Conservation (phyloP, 2,797 vertebrate species). For the Parambassis ranga region DNA sequence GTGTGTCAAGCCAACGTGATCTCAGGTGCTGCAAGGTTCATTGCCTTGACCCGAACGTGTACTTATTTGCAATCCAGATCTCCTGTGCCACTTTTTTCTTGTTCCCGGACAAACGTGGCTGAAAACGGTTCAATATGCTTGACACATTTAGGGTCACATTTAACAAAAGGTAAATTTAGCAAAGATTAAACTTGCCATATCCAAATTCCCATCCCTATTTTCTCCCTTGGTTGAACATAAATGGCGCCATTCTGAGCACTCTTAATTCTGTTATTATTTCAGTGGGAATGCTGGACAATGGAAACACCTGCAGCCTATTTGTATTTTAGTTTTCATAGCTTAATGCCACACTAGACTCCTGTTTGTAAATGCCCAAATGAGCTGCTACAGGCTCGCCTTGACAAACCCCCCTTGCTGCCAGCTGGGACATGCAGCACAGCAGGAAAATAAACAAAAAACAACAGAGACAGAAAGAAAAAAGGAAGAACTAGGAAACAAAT, state of each 20-base stretch:
- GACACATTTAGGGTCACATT: too few species aligned
- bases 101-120: background rate
- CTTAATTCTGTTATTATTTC: constrained; percentile 8
- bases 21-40: constrained; percentile 2
- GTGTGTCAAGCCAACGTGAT: constrained; percentile 7
- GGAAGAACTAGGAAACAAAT: background rate
- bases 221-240: too few species aligned
- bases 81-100: background rate
- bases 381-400: constrained; percentile 46
- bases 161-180: too few species aligned
- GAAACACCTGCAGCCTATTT: constrained; percentile 48
- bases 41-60: background rate
- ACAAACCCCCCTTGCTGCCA: constrained; percentile 57
- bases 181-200: background rate
- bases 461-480: background rate
- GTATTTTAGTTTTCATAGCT: constrained; percentile 39
- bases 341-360: constrained; percentile 16
- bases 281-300: constrained; percentile 29
- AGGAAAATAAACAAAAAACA: constrained; percentile 28
- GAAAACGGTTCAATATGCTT: too few species aligned
- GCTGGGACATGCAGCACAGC: constrained; percentile 64
- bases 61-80: constrained; percentile 10
- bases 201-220: background rate
- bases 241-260: background rate
- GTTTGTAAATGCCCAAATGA: constrained; percentile 42